Evolutionary conservation across 2,888 invertebrate species (phyloP).

Genomic region (Cataglyphis albicans): DNA sequence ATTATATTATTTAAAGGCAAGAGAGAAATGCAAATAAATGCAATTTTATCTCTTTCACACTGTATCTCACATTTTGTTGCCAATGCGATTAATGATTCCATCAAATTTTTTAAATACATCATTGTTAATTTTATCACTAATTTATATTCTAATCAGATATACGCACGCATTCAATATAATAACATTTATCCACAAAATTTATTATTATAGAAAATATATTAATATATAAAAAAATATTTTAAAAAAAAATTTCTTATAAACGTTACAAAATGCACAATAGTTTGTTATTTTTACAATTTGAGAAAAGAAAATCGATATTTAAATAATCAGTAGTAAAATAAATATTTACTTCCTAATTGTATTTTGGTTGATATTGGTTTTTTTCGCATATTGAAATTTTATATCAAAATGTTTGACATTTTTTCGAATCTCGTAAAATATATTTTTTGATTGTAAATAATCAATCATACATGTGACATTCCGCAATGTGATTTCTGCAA

Average conservation of each 20-base stretch:
- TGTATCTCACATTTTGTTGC: constrained; percentile 11
- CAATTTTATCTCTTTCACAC: neutral
- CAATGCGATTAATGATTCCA: constrained; percentile 17
- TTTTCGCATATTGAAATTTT: neutral
- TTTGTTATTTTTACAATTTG: neutral
- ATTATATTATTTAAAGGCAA: constrained; percentile 24
- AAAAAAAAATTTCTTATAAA: neutral
- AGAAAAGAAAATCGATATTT: neutral
- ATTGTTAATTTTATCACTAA: constrained; percentile 28
- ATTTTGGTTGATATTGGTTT: neutral
- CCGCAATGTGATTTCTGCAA: neutral
- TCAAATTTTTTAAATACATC: constrained; percentile 7
- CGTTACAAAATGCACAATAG: neutral
- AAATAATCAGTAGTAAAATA: neutral
- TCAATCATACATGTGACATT: neutral
- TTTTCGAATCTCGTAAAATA: too few species aligned
- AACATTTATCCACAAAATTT: neutral
- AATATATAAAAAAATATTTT: constrained; percentile 2
- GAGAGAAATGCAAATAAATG: neutral
- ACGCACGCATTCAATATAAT: neutral
- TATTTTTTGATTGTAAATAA: constrained; percentile 12
- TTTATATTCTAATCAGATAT: neutral
- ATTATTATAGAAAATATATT: neutral
- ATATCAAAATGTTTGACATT: neutral
- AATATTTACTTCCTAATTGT: neutral